Evolutionary conservation across 2,797 vertebrate species (phyloP).

Genomic region (Telmatherina bonti): DNA sequence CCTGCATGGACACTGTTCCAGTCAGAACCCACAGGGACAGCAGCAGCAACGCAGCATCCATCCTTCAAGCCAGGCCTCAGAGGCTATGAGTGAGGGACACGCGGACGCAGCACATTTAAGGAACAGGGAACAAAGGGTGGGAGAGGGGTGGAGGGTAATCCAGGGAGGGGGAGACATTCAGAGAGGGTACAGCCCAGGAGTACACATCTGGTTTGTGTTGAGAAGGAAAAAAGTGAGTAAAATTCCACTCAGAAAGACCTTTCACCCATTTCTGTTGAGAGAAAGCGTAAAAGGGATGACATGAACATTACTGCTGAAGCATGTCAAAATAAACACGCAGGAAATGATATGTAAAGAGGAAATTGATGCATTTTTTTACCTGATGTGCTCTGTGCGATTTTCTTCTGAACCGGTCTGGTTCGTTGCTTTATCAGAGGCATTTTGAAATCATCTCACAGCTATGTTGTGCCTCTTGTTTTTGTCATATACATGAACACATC

Average conservation of each 20-base stretch:
- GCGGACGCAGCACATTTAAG: slow-evolving; percentile 66
- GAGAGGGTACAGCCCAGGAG: slow-evolving; percentile 65
- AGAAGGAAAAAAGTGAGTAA: slow-evolving; percentile 69
- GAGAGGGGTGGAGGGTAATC: slow-evolving; percentile 24
- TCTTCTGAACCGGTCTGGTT: background rate
- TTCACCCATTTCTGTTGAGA: slow-evolving; percentile 84
- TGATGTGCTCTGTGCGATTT: slow-evolving; percentile 6
- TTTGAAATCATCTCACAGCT: background rate
- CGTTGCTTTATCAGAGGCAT: background rate
- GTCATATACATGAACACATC: background rate
- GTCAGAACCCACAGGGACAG: slow-evolving; percentile 78
- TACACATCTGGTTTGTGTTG: slow-evolving; percentile 84
- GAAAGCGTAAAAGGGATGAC: slow-evolving; percentile 52
- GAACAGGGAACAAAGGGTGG: slow-evolving; percentile 52
- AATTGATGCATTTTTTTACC: slow-evolving; percentile 13
- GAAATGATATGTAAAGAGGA: slow-evolving; percentile 14
- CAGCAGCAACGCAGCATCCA: slow-evolving; percentile 80
- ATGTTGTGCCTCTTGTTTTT: background rate
- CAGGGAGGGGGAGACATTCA: slow-evolving; percentile 23
- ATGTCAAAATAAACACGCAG: slow-evolving; percentile 29
- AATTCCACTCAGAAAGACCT: slow-evolving; percentile 81
- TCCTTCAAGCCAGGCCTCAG: slow-evolving; percentile 69
- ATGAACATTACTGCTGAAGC: slow-evolving; percentile 3
- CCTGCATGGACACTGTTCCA: slow-evolving; percentile 65
- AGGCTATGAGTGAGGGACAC: slow-evolving; percentile 72